Percentiles rank a stretch among this genome's conserved stretches.
Evolutionary conservation across 2,113 vertebrate genomes (phyloP).

Genomic region (Telmatochromis brachygnathus): DNA sequence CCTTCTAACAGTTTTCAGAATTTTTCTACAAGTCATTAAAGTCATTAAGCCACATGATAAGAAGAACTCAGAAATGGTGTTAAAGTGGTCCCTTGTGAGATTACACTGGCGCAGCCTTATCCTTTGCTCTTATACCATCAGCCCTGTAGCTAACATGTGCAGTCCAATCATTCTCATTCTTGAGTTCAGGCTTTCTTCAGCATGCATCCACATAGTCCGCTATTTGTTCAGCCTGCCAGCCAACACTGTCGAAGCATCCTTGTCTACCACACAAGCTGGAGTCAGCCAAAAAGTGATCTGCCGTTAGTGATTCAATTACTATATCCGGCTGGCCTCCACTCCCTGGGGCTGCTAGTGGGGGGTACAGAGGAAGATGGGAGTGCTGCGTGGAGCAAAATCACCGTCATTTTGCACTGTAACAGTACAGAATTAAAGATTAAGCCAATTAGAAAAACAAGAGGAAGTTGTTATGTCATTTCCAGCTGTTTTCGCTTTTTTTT

Average conservation of each 20-base stretch:
- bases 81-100: slow-evolving; percentile 9
- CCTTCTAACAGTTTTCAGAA: slow-evolving; percentile 6
- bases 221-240: not conserved
- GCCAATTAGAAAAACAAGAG: slow-evolving; percentile 47
- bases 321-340: not conserved
- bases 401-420: slow-evolving; percentile 36
- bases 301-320: slow-evolving; percentile 63
- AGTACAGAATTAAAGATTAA: slow-evolving; percentile 50
- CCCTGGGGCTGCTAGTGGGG: slow-evolving; percentile 16
- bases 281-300: slow-evolving; percentile 58
- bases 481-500: slow-evolving; percentile 19
- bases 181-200: not conserved
- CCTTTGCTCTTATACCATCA: not conserved
- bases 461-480: slow-evolving; percentile 29
- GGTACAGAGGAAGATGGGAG: not conserved
- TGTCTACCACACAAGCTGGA: slow-evolving; percentile 40
- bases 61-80: not conserved
- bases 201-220: not conserved
- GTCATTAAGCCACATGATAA: slow-evolving; percentile 40
- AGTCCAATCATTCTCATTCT: not conserved
- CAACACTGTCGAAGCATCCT: slow-evolving; percentile 29
- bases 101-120: not conserved
- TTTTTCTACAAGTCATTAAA: slow-evolving; percentile 45
- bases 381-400: not conserved
- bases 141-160: not conserved